These are phyloP conservation scores for Pundamilia nyererei DNA, from an alignment of 2,113 vertebrate genomes.

Conservation along the genomic window DNA sequence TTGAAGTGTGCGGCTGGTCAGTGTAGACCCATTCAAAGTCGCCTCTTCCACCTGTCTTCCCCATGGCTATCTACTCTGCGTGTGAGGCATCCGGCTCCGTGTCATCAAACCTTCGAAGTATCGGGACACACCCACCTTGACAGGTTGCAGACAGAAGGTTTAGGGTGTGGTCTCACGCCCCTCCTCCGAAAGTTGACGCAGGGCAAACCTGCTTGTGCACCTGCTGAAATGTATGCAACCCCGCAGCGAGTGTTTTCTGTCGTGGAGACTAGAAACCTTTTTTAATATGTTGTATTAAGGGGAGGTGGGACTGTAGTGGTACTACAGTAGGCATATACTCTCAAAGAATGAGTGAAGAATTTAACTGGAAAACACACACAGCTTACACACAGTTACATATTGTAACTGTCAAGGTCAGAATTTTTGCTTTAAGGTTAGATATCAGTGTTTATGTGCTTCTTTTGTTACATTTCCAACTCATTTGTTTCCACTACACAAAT, in stretches of 20 bases:
- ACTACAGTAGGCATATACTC: background rate
- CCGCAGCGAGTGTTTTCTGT: background rate
- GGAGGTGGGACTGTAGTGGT: background rate
- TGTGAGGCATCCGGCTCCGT: background rate
- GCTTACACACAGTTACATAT: background rate
- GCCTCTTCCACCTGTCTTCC: slow-evolving; percentile 73
- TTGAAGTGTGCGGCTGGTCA: slow-evolving; percentile 92
- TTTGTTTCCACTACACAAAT: background rate
- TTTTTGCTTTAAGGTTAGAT: background rate
- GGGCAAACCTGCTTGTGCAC: background rate
- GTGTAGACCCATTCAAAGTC: slow-evolving; percentile 98
- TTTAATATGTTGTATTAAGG: background rate
- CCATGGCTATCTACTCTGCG: slow-evolving; percentile 68
- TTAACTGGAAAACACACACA: background rate
- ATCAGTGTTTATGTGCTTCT: background rate
- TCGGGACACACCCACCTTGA: slow-evolving; percentile 48
- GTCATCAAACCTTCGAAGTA: slow-evolving; percentile 3
- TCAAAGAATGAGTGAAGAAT: background rate
- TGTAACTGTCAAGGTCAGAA: background rate
- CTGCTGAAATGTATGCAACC: background rate
- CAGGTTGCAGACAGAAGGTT: background rate
- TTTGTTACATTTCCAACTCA: background rate
- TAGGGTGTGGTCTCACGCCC: background rate
- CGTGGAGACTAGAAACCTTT: background rate
- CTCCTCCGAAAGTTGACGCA: background rate